These are phyloP conservation scores for Benitochromis conjunctus DNA, from an alignment of 2,113 vertebrate genomes.

Conservation along the genomic window DNA sequence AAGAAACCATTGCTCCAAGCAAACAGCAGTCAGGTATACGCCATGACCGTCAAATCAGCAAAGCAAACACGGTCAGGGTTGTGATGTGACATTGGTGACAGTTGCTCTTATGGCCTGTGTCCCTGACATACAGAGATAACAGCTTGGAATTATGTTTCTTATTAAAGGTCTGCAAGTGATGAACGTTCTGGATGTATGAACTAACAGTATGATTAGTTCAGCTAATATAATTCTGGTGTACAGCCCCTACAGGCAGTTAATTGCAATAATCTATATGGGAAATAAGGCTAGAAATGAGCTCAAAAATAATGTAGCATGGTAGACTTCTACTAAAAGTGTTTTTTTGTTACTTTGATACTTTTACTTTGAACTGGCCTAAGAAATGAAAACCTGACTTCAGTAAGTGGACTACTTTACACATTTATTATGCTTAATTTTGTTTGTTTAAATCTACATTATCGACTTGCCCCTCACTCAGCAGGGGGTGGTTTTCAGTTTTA, in stretches of 20 bases:
- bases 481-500: too few species aligned
- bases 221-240: not conserved
- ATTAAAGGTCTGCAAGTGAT: conserved; percentile 17
- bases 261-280: not conserved
- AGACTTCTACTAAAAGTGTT: not conserved
- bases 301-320: not conserved
- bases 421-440: not conserved
- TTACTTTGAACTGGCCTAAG: not conserved
- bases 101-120: not conserved
- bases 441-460: not conserved
- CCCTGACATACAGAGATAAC: conserved; percentile 24
- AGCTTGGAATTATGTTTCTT: conserved; percentile 1
- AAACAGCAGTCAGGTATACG: conserved; percentile 32
- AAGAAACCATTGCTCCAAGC: conserved; percentile 14
- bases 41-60: conserved; percentile 36
- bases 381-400: not conserved
- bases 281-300: not conserved
- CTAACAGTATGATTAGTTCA: not conserved
- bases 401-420: not conserved
- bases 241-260: not conserved
- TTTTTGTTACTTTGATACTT: not conserved
- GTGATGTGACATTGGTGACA: conserved; percentile 27
- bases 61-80: conserved; percentile 39
- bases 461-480: fast-evolving
- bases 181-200: conserved; percentile 30